A percentile compares a stretch with the other conserved stretches of the same genome.
Conservation (phyloP, 1,140 invertebrate species). For the Cydia splendana region DNA sequence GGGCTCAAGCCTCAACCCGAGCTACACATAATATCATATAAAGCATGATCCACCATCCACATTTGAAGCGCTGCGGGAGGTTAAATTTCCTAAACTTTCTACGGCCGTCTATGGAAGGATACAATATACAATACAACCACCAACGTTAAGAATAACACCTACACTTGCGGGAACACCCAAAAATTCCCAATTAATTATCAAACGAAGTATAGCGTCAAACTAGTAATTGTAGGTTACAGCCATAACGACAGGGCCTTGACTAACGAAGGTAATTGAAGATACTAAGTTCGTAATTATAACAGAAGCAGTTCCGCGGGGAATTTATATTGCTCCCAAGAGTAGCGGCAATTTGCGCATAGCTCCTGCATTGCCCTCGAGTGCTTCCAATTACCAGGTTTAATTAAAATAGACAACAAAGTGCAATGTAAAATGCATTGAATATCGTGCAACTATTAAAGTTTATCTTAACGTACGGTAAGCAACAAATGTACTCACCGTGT, state of each 20-base stretch:
- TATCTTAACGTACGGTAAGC: background rate
- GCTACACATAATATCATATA: too few species aligned
- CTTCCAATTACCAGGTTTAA: constrained; percentile 46
- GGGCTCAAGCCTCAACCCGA: too few species aligned
- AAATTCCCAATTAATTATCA: background rate
- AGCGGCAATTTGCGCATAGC: constrained; percentile 41
- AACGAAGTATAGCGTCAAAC: background rate
- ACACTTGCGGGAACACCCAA: background rate
- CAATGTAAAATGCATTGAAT: constrained; percentile 19
- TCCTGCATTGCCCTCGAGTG: constrained; percentile 26
- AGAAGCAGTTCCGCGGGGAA: constrained; percentile 39
- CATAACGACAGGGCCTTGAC: background rate
- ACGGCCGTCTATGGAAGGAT: too few species aligned
- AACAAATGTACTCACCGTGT: background rate
- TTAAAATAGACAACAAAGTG: constrained; percentile 40
- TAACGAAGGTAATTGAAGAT: constrained; percentile 15
- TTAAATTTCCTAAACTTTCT: too few species aligned
- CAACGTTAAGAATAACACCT: background rate
- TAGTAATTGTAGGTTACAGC: background rate
- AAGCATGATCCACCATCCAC: too few species aligned
- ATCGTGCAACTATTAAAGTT: constrained; percentile 19
- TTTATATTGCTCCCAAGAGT: constrained; percentile 45
- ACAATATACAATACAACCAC: too few species aligned
- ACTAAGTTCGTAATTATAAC: constrained; percentile 42
- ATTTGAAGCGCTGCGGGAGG: too few species aligned